These are phyloP conservation scores for Eubasilissa regina DNA, from an alignment of 1,140 invertebrate genomes.

Conservation along the genomic window DNA sequence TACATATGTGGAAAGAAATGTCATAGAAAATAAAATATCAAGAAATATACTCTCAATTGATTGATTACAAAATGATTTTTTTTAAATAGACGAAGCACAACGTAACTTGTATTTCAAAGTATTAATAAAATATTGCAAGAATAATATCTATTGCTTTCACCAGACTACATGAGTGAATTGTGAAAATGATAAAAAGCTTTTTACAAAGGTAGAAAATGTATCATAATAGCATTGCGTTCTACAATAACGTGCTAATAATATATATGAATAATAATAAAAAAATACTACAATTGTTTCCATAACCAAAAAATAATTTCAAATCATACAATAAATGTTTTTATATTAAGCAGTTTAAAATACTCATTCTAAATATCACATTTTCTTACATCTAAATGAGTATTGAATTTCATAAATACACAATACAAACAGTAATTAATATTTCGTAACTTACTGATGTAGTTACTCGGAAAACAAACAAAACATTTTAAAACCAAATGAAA, in stretches of 20 bases:
- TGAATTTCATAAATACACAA: conserved; percentile 9
- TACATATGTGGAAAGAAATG: neutral
- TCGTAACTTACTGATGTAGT: conserved; percentile 1
- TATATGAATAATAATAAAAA: neutral
- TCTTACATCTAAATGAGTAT: conserved; percentile 44
- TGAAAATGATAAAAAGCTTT: conserved; percentile 24
- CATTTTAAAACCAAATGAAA: neutral
- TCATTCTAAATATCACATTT: conserved; percentile 48
- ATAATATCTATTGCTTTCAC: neutral
- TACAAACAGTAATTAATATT: neutral
- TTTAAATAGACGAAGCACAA: neutral
- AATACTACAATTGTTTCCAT: neutral
- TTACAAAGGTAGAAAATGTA: conserved; percentile 8
- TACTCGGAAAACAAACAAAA: neutral
- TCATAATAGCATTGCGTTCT: neutral
- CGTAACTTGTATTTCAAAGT: neutral
- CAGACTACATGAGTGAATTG: neutral
- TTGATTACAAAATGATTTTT: neutral
- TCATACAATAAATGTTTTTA: neutral
- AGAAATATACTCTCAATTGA: neutral
- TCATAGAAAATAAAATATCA: conserved; percentile 14
- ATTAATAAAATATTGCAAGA: conserved; percentile 5
- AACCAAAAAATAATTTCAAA: conserved; percentile 2
- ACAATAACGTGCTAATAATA: no score
- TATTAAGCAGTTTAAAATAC: conserved; percentile 26